Evolutionary conservation across 2,113 vertebrate genomes (phyloP).

Genomic region (Sinocyclocheilus anophthalmus): DNA sequence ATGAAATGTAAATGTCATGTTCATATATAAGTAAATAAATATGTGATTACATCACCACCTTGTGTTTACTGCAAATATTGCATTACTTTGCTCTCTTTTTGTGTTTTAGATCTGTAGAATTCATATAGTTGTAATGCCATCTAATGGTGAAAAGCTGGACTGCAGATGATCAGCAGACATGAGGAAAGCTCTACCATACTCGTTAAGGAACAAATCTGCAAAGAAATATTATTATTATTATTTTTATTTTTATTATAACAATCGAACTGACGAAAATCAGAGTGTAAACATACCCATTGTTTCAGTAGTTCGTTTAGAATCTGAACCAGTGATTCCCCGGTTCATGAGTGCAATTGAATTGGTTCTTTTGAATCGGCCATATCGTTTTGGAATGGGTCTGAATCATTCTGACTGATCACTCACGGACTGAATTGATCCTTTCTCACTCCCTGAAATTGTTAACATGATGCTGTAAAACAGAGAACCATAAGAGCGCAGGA

Average conservation of each 20-base stretch:
- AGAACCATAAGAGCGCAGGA: background rate
- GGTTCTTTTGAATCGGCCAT: background rate
- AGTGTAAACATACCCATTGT: background rate
- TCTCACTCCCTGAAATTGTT: background rate
- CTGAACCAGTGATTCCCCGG: background rate
- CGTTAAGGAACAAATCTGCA: background rate
- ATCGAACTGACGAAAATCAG: background rate
- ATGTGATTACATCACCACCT: slow-evolving; percentile 18
- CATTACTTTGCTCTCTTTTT: background rate
- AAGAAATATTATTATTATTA: background rate
- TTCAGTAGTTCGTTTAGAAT: background rate
- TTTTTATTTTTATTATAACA: background rate
- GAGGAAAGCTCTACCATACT: background rate
- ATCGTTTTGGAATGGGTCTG: background rate
- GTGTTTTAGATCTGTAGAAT: slow-evolving; percentile 1
- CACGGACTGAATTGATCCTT: background rate
- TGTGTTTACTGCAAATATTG: background rate
- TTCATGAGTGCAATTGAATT: background rate
- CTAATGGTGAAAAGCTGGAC: background rate
- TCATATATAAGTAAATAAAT: slow-evolving; percentile 10
- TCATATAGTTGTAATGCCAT: background rate
- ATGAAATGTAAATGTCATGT: slow-evolving; percentile 22
- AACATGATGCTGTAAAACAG: background rate
- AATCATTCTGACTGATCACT: background rate
- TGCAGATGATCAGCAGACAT: background rate